Evolutionary conservation across 2,888 invertebrate genomes (phyloP).

Genomic region (Ommatoiulus sabulosus): DNA sequence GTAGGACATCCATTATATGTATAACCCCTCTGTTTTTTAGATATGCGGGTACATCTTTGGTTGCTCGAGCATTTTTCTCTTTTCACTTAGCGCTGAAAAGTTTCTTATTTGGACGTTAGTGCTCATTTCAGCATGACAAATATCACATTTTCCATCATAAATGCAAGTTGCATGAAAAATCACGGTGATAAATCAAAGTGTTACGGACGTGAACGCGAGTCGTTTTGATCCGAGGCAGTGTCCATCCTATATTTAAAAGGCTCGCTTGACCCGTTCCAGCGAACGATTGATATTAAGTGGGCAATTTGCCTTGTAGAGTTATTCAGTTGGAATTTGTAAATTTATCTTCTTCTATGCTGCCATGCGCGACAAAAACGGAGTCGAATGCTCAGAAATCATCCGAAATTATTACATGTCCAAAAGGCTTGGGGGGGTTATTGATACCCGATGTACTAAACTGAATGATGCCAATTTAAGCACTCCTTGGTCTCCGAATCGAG

Average conservation of each 20-base stretch:
- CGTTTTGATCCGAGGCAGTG: constrained; percentile 6
- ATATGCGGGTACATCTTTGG: background rate
- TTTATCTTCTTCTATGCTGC: constrained; percentile 3
- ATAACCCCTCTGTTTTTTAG: background rate
- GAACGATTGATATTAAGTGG: constrained; percentile 38
- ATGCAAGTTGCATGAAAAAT: constrained; percentile 45
- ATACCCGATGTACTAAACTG: background rate
- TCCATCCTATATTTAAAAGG: constrained; percentile 14
- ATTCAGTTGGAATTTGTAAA: constrained; percentile 45
- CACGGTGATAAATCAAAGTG: constrained; percentile 14
- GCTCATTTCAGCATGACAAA: constrained; percentile 46
- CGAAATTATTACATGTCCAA: constrained; percentile 45
- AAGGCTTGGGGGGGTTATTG: constrained; percentile 48
- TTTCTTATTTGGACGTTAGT: constrained; percentile 20
- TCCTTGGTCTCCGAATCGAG: constrained; percentile 3
- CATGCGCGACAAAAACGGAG: background rate
- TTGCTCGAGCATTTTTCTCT: background rate
- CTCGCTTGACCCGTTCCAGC: background rate
- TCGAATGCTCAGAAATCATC: background rate
- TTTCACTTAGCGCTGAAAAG: background rate
- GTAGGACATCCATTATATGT: background rate
- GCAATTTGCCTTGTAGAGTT: constrained; percentile 50
- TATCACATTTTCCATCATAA: constrained; percentile 31
- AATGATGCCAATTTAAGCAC: constrained; percentile 16
- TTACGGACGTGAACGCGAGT: background rate